Evolutionary conservation across 2,797 vertebrate species (phyloP), one percentile per base, ranked within the genome.

Genomic region (Scolopax rusticola): DNA sequence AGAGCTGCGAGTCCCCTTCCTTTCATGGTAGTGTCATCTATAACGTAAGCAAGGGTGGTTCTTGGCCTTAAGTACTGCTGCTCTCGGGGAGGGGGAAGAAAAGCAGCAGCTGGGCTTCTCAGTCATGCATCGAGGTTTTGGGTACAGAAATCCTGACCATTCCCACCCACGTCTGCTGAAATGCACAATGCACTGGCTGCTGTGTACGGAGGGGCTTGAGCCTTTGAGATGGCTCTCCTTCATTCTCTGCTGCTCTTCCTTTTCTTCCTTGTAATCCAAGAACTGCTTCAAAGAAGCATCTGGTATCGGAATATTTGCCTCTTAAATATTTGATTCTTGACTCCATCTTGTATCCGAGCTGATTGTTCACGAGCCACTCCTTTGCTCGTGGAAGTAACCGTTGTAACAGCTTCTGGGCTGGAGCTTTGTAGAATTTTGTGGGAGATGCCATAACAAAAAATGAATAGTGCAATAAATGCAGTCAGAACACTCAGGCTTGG

Each of bases 321-420:
- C 82, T 87, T 86, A 79, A 84, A 95, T 91, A 86, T 89, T 92
- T 95, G 89, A 81, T 95, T 91, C 88, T 85, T 93, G 96, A 91
- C 95, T 97, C 96, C 96, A 95, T 97, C 97, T 97, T 97, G 96
- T 84, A 87, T 90, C 2, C 19, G 28, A 21, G 78, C 86, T 79
- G 95, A 60, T 82, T 87, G 77, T 69, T 78, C 7, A 2, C 2
- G 3, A 75, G 2, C 86, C 9, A 27, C 85, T 91, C 81, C 92
- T 80, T 85, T 80, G 90, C 96, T 92, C 8, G 0, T 65, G 68
- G 75, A 79, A 81, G 38, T 70, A 59, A 70, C 74, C n/a, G 4
- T 63, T 76, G 2, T 3, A 77, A 8, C 63, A 76, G 21, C 13
- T 3, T 48, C 59, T 53, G 23, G 11, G 74, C 84, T 77, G 86